Percentiles rank a stretch among this genome's conserved stretches.
phyloP scores from a whole-genome alignment of 2,888 invertebrate species.

The Pomacea canaliculata region DNA sequence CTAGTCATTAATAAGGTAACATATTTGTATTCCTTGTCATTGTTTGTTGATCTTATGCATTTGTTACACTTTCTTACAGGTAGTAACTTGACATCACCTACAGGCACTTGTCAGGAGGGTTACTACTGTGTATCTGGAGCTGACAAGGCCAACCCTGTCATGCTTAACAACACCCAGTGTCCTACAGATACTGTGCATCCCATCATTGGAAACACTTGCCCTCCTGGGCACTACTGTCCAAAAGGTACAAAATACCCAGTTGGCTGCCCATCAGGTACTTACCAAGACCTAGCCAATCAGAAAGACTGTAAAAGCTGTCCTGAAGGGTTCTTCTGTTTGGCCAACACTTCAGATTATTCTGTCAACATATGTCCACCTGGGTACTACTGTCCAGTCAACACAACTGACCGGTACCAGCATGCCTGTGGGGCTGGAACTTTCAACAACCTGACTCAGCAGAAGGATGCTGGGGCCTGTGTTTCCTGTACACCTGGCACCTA shows the following conservation, averaged over 20 bases:
- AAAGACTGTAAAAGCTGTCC: conserved; percentile 60
- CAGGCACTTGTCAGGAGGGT: conserved; percentile 56
- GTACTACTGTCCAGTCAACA: conserved; percentile 51
- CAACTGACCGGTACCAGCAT: conserved; percentile 47
- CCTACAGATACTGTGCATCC: conserved; percentile 62
- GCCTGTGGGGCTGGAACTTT: conserved; percentile 61
- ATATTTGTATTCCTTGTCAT: no score
- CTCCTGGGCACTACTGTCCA: conserved; percentile 61
- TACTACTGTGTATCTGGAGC: conserved; percentile 60
- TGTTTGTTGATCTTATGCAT: no score
- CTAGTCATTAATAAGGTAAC: no score
- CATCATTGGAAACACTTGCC: conserved; percentile 63
- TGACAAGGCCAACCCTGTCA: conserved; percentile 59
- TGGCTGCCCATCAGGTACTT: conserved; percentile 64
- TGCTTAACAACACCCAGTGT: conserved; percentile 61
- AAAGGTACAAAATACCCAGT: conserved; percentile 57
- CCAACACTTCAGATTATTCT: conserved; percentile 61
- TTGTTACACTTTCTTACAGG: conserved; percentile 38
- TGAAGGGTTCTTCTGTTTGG: conserved; percentile 61
- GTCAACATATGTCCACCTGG: conserved; percentile 60
- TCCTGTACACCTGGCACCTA: conserved; percentile 59
- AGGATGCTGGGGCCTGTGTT: conserved; percentile 43
- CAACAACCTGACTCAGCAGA: conserved; percentile 52
- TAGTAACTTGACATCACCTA: conserved; percentile 52
- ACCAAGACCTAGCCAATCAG: conserved; percentile 62